These are phyloP conservation scores for Ceratina japonica DNA, from an alignment of 1,140 invertebrate species.

Conservation along the genomic window DNA sequence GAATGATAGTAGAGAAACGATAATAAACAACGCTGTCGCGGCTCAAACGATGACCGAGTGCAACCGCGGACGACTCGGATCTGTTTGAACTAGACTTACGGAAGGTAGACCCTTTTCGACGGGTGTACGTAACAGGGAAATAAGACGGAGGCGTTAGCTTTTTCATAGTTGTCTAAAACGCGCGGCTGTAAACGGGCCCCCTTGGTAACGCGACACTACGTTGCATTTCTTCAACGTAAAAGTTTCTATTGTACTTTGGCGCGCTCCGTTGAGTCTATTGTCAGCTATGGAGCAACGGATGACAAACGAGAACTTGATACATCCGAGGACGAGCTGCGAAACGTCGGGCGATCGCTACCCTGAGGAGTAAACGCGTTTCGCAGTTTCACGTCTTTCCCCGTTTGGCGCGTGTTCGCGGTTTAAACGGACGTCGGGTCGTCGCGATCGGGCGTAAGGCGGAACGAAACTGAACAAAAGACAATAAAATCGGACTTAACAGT, in stretches of 20 bases:
- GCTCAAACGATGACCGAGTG: too few species aligned
- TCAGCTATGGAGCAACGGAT: conserved; percentile 9
- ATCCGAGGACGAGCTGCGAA: neutral
- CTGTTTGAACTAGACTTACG: too few species aligned
- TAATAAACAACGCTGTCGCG: too few species aligned
- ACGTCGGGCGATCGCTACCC: neutral
- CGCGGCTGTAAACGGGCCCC: conserved; percentile 17
- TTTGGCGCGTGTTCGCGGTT: too few species aligned
- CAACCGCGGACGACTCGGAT: too few species aligned
- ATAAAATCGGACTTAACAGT: conserved; percentile 48
- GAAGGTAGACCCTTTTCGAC: neutral
- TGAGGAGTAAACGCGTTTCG: neutral
- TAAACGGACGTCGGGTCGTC: neutral
- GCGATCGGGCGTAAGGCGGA: neutral
- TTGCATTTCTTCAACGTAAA: conserved; percentile 21
- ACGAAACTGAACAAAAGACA: conserved; percentile 35
- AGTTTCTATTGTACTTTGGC: conserved; percentile 29
- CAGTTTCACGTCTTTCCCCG: too few species aligned
- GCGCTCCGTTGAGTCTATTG: conserved; percentile 39
- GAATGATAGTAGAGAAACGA: too few species aligned
- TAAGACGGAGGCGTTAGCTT: conserved; percentile 8
- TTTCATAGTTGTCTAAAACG: conserved; percentile 4
- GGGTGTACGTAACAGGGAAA: neutral
- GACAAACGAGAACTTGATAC: conserved; percentile 36
- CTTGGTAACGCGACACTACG: conserved; percentile 31